These are phyloP conservation scores for Hydrophis major DNA, from an alignment of 2,797 vertebrate genomes.

Conservation along the genomic window DNA sequence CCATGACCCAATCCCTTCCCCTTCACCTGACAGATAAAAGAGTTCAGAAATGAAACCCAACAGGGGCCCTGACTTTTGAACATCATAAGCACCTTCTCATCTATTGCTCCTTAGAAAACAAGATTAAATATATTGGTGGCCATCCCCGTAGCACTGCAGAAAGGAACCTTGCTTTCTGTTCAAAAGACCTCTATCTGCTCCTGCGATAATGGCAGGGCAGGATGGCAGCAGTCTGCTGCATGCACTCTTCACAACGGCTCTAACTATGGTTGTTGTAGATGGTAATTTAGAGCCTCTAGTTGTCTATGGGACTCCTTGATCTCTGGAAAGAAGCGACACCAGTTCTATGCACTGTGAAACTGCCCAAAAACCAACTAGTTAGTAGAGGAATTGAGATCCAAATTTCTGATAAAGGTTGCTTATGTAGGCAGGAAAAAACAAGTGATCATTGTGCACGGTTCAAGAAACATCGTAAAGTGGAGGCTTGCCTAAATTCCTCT, in stretches of 20 bases:
- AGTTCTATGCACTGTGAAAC: background rate
- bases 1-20: background rate
- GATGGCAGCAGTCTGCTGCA: background rate
- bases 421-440: background rate
- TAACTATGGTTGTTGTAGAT: background rate
- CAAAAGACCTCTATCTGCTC: background rate
- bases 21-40: background rate
- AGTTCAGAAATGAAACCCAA: background rate
- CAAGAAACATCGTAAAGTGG: background rate
- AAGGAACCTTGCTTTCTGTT: background rate
- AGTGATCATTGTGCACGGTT: background rate
- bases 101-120: background rate
- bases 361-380: background rate
- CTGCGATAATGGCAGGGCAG: background rate
- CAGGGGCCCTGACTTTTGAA: background rate
- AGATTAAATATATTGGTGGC: background rate
- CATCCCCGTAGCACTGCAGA: background rate
- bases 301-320: background rate
- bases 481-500: background rate
- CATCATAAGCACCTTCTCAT: background rate
- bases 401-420: background rate
- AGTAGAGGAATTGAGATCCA: background rate
- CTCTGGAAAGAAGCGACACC: background rate
- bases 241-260: background rate
- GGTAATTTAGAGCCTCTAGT: background rate